Evolutionary conservation across 1,140 invertebrate genomes (phyloP), one percentile per base, ranked within the genome.

Genomic region (Geopemphigus sp.): DNA sequence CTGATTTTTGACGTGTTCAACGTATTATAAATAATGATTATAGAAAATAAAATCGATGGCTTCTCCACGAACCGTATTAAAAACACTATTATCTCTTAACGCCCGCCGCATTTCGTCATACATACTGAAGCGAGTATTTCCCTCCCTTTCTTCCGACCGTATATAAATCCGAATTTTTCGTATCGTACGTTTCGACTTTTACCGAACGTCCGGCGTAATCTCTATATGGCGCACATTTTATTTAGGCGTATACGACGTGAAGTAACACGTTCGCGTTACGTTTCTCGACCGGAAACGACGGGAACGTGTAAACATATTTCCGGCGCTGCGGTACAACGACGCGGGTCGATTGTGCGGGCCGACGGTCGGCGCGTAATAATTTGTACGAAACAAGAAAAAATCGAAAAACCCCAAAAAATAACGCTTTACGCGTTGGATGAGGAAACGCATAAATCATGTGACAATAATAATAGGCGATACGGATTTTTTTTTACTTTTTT

Each of bases 151-250:
- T 22, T n/a, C 14, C 39, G n/a, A 39, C 32, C 29, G 63, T 66
- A 66, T 45, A 66, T 66, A 66, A 66, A 66, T 66, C 32, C 63
- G 63, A 66, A 66, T 66, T 66, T 66, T 29, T 66, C 63, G 14
- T 22, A 32, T 45, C 29, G 63, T 39, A n/a, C 32, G 29, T 66
- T 22, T 45, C 63, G 32, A 66, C 14, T 39, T 66, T 66, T 39
- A 45, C 32, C 63, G 63, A 14, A 66, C 63, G 63, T 66, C 32
- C 19, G 32, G n/a, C 19, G 17, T 39, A 64, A 17, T 64, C 15
- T n/a, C 17, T 39, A 29, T 61, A 61, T 61, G 29, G 19, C n/a
- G 5, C 10, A 32, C 4, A 64, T 39, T 29, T 8, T 57, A 57
- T 57, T 22, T 57, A 17, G 19, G 19, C 29, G 12, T n/a, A 39